Evolutionary conservation across 2,888 invertebrate species (phyloP).

Genomic region (Agrotis puta): DNA sequence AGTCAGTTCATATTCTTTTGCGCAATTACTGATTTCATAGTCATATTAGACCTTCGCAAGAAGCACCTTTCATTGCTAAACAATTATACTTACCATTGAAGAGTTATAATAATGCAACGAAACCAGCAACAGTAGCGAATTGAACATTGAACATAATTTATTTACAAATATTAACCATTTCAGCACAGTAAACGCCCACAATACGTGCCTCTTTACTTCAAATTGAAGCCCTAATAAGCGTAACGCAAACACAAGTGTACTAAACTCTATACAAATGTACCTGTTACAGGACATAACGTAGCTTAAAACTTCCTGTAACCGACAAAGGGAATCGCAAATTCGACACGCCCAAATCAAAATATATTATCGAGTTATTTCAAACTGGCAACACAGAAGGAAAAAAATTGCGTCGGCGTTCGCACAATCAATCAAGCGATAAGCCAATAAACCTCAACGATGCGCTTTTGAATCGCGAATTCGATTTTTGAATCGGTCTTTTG

Average conservation of each 20-base stretch:
- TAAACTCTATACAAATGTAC: conserved; percentile 77
- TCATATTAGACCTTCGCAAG: neutral
- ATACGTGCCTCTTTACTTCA: conserved; percentile 72
- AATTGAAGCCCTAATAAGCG: conserved; percentile 80
- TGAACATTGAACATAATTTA: conserved; percentile 59
- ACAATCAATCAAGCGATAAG: conserved; percentile 91
- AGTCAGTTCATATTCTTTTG: neutral
- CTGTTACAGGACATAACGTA: conserved; percentile 79
- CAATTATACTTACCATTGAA: conserved; percentile 28
- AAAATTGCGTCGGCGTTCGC: conserved; percentile 83
- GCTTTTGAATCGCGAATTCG: conserved; percentile 90
- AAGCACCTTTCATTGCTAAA: conserved; percentile 5
- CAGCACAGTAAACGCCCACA: conserved; percentile 67
- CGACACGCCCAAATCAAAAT: conserved; percentile 91
- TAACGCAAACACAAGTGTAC: conserved; percentile 89
- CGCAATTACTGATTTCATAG: conserved; percentile 32
- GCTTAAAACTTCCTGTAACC: conserved; percentile 84
- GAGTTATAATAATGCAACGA: conserved; percentile 43
- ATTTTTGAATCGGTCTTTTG: conserved; percentile 87
- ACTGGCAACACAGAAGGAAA: conserved; percentile 68
- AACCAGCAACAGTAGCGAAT: conserved; percentile 50
- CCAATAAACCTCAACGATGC: conserved; percentile 91
- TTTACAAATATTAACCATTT: conserved; percentile 71
- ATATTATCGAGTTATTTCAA: conserved; percentile 81
- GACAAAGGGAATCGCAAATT: conserved; percentile 84